Conservation (phyloP, 2,888 invertebrate genomes). For the Chymomyza caudatula region DNA sequence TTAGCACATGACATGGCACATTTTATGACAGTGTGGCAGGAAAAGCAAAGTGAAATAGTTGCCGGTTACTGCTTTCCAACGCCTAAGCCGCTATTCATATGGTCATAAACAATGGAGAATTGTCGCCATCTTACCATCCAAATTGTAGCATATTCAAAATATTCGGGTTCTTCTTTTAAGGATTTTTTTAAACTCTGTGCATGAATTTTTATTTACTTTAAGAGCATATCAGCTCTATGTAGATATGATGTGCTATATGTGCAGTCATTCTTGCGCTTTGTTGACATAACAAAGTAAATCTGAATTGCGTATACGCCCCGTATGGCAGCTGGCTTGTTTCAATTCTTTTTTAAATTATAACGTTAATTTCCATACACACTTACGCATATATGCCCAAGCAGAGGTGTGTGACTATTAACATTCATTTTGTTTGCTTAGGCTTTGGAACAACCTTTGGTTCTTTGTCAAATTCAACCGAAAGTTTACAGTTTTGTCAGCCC, state of each 20-base stretch:
- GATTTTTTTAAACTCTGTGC: constrained; percentile 22
- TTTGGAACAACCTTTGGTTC: too few relatives aligned
- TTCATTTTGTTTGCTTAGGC: not conserved
- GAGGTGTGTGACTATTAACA: not conserved
- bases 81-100: constrained; percentile 7
- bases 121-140: constrained; percentile 21
- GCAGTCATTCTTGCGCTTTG: constrained; percentile 28
- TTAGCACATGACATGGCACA: constrained; percentile 60
- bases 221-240: constrained; percentile 22
- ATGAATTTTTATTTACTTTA: constrained; percentile 48
- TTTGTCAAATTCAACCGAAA: not conserved
- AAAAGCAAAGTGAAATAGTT: constrained; percentile 51
- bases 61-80: constrained; percentile 16
- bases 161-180: constrained; percentile 11
- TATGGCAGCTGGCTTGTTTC: constrained; percentile 20
- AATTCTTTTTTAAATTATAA: constrained; percentile 22
- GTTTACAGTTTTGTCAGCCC: not conserved
- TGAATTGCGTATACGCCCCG: constrained; percentile 59
- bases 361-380: constrained; percentile 34
- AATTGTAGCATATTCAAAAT: not conserved
- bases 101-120: constrained; percentile 39
- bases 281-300: constrained; percentile 60
- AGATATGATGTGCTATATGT: constrained; percentile 20
- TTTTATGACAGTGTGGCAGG: constrained; percentile 36
- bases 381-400: not conserved